Evolutionary conservation across 1,140 invertebrate genomes (phyloP).

Genomic region (Drosophila busckii): DNA sequence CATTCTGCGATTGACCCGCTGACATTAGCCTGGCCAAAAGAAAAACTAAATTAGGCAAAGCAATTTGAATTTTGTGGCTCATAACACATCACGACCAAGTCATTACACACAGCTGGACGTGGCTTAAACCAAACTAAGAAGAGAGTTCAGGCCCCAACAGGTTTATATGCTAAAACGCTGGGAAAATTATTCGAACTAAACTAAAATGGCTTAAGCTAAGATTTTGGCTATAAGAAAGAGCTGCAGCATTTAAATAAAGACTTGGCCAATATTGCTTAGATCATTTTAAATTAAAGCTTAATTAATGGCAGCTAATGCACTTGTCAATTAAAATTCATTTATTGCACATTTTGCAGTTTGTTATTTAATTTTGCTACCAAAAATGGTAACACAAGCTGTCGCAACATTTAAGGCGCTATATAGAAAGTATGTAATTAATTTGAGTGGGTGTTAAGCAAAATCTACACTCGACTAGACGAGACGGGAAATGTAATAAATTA

Average conservation of each 20-base stretch:
- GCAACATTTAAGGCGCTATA: slow-evolving; percentile 14
- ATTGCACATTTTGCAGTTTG: slow-evolving; percentile 15
- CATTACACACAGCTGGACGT: slow-evolving; percentile 48
- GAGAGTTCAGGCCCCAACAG: slow-evolving; percentile 10
- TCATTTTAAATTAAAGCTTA: neutral
- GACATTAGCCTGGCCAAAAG: slow-evolving; percentile 24
- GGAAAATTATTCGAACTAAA: slow-evolving; percentile 18
- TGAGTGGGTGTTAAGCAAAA: slow-evolving; percentile 50
- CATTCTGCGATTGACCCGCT: slow-evolving; percentile 11
- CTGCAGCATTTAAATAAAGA: slow-evolving; percentile 3
- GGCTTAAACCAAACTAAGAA: slow-evolving; percentile 9
- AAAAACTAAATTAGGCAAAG: slow-evolving; percentile 26
- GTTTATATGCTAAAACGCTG: slow-evolving; percentile 25
- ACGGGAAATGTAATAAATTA: slow-evolving; percentile 51
- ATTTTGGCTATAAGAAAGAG: slow-evolving; percentile 3
- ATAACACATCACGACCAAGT: slow-evolving; percentile 68
- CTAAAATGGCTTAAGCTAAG: slow-evolving; percentile 12
- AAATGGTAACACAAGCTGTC: slow-evolving; percentile 32
- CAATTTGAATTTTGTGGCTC: slow-evolving; percentile 56
- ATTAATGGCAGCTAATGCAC: neutral
- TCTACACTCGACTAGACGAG: no score
- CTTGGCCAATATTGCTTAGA: no score
- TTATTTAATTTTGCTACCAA: slow-evolving; percentile 19
- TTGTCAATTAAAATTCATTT: slow-evolving; percentile 35
- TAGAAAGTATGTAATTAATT: slow-evolving; percentile 36